phyloP scores from a whole-genome alignment of 1,140 invertebrate species.

The Lepidurus apus region DNA sequence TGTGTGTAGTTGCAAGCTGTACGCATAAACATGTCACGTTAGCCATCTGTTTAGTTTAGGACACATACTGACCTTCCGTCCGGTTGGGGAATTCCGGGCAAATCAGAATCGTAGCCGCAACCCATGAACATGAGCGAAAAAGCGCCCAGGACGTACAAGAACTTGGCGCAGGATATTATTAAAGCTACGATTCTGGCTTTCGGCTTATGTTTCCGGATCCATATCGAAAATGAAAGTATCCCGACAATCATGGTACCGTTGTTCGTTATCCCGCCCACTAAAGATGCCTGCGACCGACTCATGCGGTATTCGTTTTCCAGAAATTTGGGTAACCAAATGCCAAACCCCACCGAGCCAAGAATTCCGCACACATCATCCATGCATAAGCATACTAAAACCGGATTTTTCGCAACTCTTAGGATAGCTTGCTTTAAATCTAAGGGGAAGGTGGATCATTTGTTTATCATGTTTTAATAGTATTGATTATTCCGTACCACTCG shows the following conservation, averaged over 20 bases:
- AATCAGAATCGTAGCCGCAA: conserved; percentile 32
- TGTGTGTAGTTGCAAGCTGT: conserved; percentile 32
- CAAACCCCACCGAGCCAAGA: conserved; percentile 33
- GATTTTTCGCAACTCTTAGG: conserved; percentile 34
- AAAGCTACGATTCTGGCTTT: conserved; percentile 32
- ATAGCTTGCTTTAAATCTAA: conserved; percentile 34
- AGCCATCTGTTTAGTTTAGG: neutral
- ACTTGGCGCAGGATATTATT: conserved; percentile 15
- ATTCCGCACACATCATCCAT: conserved; percentile 34
- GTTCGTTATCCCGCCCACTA: conserved; percentile 34
- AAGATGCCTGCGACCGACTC: conserved; percentile 33
- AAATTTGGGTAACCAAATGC: conserved; percentile 38
- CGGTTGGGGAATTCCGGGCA: conserved; percentile 30
- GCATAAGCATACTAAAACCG: conserved; percentile 34
- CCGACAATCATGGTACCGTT: conserved; percentile 36
- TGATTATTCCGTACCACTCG: neutral
- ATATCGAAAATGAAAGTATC: conserved; percentile 30
- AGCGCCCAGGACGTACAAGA: conserved; percentile 33
- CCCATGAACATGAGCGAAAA: conserved; percentile 33
- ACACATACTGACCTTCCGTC: conserved; percentile 31
- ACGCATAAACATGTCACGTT: neutral
- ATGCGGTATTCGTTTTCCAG: conserved; percentile 38
- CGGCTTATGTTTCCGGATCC: conserved; percentile 34
- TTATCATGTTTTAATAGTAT: neutral
- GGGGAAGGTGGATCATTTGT: too few relatives aligned